Percentiles rank a stretch among this genome's conserved stretches.
Conservation (phyloP, 2,797 vertebrate genomes). For the Australoheros facetus region DNA sequence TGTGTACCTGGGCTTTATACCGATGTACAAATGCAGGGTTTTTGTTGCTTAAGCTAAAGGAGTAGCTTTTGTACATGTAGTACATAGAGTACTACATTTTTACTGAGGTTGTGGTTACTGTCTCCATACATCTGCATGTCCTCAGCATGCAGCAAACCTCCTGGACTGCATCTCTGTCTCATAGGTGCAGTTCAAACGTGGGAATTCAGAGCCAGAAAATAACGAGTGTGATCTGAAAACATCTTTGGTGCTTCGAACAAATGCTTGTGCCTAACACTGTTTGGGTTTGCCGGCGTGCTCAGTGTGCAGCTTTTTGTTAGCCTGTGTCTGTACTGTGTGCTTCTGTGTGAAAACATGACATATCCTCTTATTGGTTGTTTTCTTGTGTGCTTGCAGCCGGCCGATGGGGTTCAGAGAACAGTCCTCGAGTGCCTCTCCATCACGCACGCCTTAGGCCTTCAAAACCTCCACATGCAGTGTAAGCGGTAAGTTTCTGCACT, state of each 20-base stretch:
- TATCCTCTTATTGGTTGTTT: not conserved
- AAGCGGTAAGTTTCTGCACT: constrained; percentile 84
- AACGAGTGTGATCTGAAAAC: too few relatives aligned
- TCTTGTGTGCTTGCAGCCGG: constrained; percentile 70
- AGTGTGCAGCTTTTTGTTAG: not conserved
- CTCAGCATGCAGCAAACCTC: too few relatives aligned
- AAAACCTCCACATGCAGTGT: constrained; percentile 87
- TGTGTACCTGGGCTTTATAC: too few relatives aligned
- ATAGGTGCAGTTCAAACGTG: too few relatives aligned
- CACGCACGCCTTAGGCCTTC: constrained; percentile 86
- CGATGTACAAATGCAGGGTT: not conserved
- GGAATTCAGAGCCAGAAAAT: too few relatives aligned
- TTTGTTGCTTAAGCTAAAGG: too few relatives aligned
- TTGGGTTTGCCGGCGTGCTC: too few relatives aligned
- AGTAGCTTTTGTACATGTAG: not conserved
- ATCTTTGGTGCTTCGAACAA: too few relatives aligned
- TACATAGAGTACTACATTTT: not conserved
- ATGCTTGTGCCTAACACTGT: too few relatives aligned
- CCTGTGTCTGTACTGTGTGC: not conserved
- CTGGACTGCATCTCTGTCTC: too few relatives aligned
- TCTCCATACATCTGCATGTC: not conserved
- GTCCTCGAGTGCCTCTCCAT: constrained; percentile 91
- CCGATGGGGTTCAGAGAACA: constrained; percentile 86
- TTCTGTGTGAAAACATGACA: not conserved
- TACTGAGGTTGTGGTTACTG: not conserved